Evolutionary conservation across 1,140 invertebrate genomes (phyloP), one percentile per base, ranked within the genome.

Genomic region (Himalopsyche phryganea): DNA sequence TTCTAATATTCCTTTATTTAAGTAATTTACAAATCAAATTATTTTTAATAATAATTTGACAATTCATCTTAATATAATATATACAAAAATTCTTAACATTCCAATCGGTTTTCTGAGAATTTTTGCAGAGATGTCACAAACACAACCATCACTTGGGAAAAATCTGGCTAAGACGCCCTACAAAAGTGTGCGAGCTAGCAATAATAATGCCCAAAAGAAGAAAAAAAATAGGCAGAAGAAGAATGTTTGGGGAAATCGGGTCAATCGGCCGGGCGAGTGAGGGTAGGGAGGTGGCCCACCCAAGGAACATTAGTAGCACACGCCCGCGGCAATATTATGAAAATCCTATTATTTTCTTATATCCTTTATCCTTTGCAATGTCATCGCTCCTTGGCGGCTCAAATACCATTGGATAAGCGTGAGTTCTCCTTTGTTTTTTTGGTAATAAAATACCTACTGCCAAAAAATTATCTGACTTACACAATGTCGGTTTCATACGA

Each of bases 331-430:
- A 32, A 51, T 55, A 54, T 63, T 63, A 63, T 55, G 56, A 63
- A 55, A 63, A 58, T 63, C 60, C 60, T 63, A 63, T 63, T 63
- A 63, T 63, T 58, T 63, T 52, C 56, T 58, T 63, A 61, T 58
- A 55, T 58, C 51, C 51, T 58, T 41, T 58, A 50, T 40, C 46
- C 60, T 58, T 63, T 63, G 60, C 60, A 63, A 45, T 63, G 60
- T 63, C 60, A 63, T 63, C 60, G 47, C 50, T 61, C 50, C 46
- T 19, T 33, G 32, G 19, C 11, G 38, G 23, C 23, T 28, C 23
- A 28, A 28, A 28, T 28, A 28, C 23, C 23, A 28, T 28, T 28
- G 23, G 9, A 28, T 28, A 28, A 28, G 23, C 23, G 23, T 28
- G 23, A 28, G 23, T 28, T 28, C 23, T 28, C 9, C 23, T 28